Evolutionary conservation across 2,797 vertebrate genomes (phyloP).

Genomic region (Sciurus vulgaris): DNA sequence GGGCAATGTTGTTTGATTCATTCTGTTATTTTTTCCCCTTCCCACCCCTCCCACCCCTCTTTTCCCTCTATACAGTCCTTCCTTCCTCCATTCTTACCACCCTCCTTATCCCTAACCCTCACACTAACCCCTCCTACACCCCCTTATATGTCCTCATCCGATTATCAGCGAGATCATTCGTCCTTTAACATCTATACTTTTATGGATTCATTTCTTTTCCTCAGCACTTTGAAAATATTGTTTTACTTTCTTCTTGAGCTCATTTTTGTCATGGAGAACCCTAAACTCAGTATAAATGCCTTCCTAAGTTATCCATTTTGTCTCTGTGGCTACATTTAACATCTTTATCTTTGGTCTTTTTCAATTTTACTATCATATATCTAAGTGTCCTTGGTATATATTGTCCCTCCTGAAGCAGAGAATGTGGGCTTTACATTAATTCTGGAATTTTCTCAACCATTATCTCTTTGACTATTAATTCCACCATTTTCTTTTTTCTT

Average conservation of each 20-base stretch:
- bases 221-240: not conserved
- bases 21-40: too few relatives aligned
- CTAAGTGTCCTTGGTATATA: not conserved
- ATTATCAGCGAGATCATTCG: too few relatives aligned
- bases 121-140: too few relatives aligned
- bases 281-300: not conserved
- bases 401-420: not conserved
- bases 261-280: slow-evolving; percentile 6
- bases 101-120: too few relatives aligned
- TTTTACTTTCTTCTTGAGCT: not conserved
- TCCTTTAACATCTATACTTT: slow-evolving; percentile 7
- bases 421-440: not conserved
- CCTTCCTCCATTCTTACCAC: too few relatives aligned
- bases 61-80: too few relatives aligned
- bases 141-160: too few relatives aligned
- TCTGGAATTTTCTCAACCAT: not conserved
- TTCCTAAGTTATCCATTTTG: slow-evolving; percentile 9
- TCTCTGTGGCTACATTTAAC: slow-evolving; percentile 5
- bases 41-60: too few relatives aligned
- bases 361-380: not conserved
- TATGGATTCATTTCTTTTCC: slow-evolving; percentile 26
- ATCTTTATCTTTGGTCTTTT: slow-evolving; percentile 7
- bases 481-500: not conserved
- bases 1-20: too few relatives aligned
- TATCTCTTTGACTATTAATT: slow-evolving; percentile 34